Percentiles rank a stretch among this genome's conserved stretches.
Conservation (phyloP, 2,113 vertebrate genomes). For the Macaca mulatta region DNA sequence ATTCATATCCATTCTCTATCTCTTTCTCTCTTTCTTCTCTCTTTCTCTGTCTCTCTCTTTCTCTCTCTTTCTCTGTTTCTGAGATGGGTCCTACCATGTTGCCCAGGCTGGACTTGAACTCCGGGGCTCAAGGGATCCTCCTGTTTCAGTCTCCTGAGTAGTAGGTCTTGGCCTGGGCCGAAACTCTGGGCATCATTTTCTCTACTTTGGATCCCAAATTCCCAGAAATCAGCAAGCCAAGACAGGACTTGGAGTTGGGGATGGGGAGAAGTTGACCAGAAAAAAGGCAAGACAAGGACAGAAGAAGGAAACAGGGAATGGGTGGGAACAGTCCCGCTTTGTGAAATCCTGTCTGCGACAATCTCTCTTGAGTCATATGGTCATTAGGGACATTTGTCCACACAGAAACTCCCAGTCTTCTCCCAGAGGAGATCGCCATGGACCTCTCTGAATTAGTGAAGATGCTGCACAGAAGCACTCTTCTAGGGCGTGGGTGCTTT, state of each 20-base stretch:
- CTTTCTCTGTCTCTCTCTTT: too few species aligned
- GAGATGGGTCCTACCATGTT: too few species aligned
- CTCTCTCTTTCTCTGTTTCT: background rate
- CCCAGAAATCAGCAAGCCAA: background rate
- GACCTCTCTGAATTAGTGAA: background rate
- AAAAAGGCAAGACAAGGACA: background rate
- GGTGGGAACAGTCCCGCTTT: too few species aligned
- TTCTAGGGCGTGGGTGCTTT: background rate
- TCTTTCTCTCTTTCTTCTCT: background rate
- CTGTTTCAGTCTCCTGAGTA: too few species aligned
- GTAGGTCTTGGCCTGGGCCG: background rate
- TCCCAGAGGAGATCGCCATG: background rate
- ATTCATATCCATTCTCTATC: background rate
- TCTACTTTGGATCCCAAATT: background rate
- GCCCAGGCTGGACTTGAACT: too few species aligned
- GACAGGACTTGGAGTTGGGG: background rate
- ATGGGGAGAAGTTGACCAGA: background rate
- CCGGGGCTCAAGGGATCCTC: too few species aligned
- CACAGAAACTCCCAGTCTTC: background rate
- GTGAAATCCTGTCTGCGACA: background rate
- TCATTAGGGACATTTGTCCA: background rate
- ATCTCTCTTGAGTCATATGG: background rate
- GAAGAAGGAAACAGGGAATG: too few species aligned
- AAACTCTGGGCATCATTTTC: background rate
- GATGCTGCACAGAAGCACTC: background rate